These are phyloP conservation scores for Caenorhabditis sp. DNA, from an alignment of 2,888 invertebrate species.

Conservation along the genomic window DNA sequence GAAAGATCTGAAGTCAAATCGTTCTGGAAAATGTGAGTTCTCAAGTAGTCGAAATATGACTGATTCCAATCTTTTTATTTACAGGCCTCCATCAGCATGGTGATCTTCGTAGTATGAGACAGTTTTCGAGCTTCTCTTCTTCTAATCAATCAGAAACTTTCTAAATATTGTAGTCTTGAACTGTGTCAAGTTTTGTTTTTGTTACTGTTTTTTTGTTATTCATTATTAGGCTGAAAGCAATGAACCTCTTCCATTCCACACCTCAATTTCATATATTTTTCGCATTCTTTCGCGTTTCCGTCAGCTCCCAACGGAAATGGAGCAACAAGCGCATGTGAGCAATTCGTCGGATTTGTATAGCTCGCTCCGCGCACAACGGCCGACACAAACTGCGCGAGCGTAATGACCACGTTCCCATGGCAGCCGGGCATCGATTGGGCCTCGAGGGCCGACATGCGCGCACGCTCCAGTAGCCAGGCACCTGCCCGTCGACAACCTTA, in stretches of 20 bases:
- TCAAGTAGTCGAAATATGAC: too few species aligned
- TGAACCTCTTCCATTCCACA: neutral
- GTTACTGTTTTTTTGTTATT: too few species aligned
- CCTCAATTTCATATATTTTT: neutral
- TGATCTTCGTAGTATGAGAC: too few species aligned
- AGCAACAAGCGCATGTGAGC: slow-evolving; percentile 38
- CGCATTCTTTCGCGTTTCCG: neutral
- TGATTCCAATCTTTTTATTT: too few species aligned
- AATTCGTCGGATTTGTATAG: slow-evolving; percentile 45
- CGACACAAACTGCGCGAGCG: slow-evolving; percentile 14
- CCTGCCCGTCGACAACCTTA: slow-evolving; percentile 27
- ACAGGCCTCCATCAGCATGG: too few species aligned
- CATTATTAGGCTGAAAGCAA: too few species aligned
- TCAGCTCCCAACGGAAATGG: slow-evolving; percentile 21
- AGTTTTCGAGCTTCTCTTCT: too few species aligned
- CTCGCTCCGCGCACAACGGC: slow-evolving; percentile 3
- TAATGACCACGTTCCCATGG: slow-evolving; percentile 43
- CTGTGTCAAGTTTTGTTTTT: too few species aligned
- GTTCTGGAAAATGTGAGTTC: neutral
- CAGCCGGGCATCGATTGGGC: slow-evolving; percentile 35
- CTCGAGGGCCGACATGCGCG: neutral
- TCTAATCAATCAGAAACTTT: too few species aligned
- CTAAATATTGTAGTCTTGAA: too few species aligned
- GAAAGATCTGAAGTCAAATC: neutral
- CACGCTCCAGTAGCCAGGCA: slow-evolving; percentile 48